Evolutionary conservation across 23 tunicate genomes (phyloP).

Genomic region (Ciona savignyi): DNA sequence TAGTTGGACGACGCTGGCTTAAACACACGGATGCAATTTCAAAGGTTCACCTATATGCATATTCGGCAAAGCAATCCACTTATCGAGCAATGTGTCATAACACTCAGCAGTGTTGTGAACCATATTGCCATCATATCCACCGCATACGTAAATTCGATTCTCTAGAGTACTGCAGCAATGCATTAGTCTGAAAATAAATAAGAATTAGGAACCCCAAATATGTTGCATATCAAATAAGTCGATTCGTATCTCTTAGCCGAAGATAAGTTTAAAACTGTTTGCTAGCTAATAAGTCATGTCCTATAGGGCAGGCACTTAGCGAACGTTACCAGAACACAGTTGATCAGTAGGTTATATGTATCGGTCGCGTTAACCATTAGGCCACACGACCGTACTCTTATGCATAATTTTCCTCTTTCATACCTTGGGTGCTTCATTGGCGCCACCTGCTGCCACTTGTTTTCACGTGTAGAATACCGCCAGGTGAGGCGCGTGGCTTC

Average conservation of each 20-base stretch:
- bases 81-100: neutral
- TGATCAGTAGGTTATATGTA: no score
- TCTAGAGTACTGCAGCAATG: neutral
- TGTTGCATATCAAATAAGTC: no score
- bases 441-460: neutral
- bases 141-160: neutral
- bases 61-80: neutral
- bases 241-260: no score
- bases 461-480: neutral
- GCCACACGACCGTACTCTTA: no score
- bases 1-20: no score
- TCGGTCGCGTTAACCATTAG: no score
- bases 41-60: neutral
- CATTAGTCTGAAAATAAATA: no score
- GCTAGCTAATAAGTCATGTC: no score
- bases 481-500: neutral
- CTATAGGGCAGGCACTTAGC: no score
- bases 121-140: neutral
- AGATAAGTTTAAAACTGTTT: no score
- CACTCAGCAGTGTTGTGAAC: neutral
- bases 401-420: neutral
- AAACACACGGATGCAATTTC: neutral
- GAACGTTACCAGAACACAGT: no score
- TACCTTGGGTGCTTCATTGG: neutral
- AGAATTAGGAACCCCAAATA: no score